Evolutionary conservation across 2,888 invertebrate genomes (phyloP).

Genomic region (Thymelicus lineola): DNA sequence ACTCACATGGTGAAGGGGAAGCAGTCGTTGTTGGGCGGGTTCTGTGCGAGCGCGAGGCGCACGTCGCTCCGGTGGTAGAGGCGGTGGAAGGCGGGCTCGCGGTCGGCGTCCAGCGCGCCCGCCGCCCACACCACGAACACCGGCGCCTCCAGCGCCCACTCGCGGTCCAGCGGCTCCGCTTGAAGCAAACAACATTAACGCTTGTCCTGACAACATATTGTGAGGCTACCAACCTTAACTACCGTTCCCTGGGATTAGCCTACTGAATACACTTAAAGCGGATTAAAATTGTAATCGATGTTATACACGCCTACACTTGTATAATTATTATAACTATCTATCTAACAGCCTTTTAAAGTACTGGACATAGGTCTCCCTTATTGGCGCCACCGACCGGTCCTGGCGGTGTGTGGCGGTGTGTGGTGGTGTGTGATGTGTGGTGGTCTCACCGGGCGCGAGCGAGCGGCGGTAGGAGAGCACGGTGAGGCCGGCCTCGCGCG

Average conservation of each 20-base stretch:
- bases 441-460: constrained; percentile 7
- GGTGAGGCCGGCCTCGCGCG: constrained; percentile 90
- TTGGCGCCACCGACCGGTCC: too few species aligned
- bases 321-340: too few species aligned
- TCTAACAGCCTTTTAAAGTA: too few species aligned
- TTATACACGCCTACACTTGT: too few species aligned
- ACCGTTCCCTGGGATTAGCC: too few species aligned
- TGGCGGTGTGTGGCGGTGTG: too few species aligned
- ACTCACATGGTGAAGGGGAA: constrained; percentile 88
- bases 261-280: too few species aligned
- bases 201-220: too few species aligned
- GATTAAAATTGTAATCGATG: too few species aligned
- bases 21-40: constrained; percentile 89
- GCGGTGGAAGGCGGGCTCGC: constrained; percentile 93
- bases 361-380: too few species aligned
- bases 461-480: constrained; percentile 90
- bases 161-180: constrained; percentile 92
- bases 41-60: constrained; percentile 87
- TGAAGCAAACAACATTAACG: constrained; percentile 18
- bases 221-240: too few species aligned
- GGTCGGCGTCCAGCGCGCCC: constrained; percentile 90
- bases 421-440: not conserved
- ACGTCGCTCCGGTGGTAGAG: constrained; percentile 90
- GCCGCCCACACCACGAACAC: constrained; percentile 93
- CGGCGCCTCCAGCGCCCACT: constrained; percentile 87